phyloP scores from a whole-genome alignment of 2,113 vertebrate genomes.

The Scomber scombrus region DNA sequence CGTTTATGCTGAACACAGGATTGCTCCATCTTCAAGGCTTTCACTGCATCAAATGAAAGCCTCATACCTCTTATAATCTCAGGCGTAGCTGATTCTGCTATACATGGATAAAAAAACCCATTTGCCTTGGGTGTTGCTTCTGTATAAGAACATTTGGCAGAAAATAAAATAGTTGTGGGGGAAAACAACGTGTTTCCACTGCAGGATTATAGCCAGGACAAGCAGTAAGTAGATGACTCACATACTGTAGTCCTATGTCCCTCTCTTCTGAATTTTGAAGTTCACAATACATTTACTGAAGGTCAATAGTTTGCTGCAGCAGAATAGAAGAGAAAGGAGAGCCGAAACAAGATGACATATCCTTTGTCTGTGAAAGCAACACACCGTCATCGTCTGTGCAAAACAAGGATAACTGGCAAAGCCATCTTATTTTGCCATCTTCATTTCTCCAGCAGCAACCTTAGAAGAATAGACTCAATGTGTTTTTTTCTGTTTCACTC shows the following conservation, averaged over 20 bases:
- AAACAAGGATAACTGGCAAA: slow-evolving; percentile 45
- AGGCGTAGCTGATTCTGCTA: not conserved
- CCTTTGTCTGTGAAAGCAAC: slow-evolving; percentile 52
- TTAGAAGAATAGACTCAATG: slow-evolving; percentile 17
- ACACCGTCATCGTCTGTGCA: slow-evolving; percentile 21
- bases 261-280: slow-evolving; percentile 26
- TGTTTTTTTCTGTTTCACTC: slow-evolving; percentile 28
- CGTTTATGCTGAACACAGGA: slow-evolving; percentile 14
- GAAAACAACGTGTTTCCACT: not conserved
- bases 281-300: slow-evolving; percentile 49
- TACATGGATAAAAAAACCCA: not conserved
- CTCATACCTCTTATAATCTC: slow-evolving; percentile 5
- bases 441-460: slow-evolving; percentile 22
- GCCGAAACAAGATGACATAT: slow-evolving; percentile 38
- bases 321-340: slow-evolving; percentile 39
- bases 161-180: not conserved
- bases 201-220: not conserved
- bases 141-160: not conserved
- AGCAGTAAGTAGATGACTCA: slow-evolving; percentile 1
- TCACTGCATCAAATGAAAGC: not conserved
- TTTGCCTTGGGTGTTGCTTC: not conserved
- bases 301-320: slow-evolving; percentile 51
- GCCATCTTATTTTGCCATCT: slow-evolving; percentile 36
- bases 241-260: not conserved
- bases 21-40: not conserved